Conservation (phyloP, 2,113 vertebrate species). For the Marcusenius ussheri region DNA sequence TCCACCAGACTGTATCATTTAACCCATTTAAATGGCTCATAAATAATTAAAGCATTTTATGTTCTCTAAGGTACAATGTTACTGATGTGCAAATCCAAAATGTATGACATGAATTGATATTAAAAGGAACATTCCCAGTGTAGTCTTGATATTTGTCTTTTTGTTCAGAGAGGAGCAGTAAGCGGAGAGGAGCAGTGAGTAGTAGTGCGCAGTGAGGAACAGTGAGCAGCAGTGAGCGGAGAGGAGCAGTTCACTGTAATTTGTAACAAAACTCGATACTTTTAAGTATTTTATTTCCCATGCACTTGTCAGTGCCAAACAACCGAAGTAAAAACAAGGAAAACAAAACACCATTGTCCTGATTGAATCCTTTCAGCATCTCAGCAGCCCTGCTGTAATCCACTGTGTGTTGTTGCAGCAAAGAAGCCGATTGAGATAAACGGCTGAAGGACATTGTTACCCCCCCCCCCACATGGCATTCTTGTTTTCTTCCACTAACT, state of each 20-base stretch:
- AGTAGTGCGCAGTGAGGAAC: background rate
- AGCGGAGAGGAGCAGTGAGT: background rate
- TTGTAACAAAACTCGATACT: background rate
- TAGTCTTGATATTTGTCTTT: background rate
- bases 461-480: background rate
- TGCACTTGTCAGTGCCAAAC: background rate
- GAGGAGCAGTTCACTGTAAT: background rate
- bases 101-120: background rate
- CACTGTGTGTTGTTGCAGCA: background rate
- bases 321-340: background rate
- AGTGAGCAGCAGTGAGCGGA: background rate
- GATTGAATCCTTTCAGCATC: background rate
- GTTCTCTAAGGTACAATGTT: background rate
- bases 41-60: background rate
- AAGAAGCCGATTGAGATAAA: background rate
- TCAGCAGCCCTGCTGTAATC: background rate
- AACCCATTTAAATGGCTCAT: background rate
- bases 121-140: background rate
- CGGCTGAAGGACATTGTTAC: background rate
- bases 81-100: background rate
- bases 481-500: background rate
- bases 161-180: background rate
- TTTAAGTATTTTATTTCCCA: background rate
- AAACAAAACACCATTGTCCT: background rate
- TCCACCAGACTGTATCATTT: background rate